Evolutionary conservation across 2,888 invertebrate species (phyloP).

Genomic region (Sphecodes monilicornis): DNA sequence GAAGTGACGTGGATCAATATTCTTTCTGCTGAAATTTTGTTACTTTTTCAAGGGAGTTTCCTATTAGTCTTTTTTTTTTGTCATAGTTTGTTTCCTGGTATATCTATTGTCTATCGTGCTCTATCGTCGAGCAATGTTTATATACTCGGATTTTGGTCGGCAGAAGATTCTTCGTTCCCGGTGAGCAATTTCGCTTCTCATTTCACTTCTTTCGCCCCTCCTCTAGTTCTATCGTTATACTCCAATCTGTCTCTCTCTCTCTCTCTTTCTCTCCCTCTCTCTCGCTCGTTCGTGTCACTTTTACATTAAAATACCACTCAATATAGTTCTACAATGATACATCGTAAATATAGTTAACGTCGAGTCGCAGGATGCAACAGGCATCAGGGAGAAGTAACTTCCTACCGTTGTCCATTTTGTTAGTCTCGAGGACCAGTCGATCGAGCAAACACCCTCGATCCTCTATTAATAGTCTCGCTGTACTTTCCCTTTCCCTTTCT

Average conservation of each 20-base stretch:
- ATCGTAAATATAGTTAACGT: constrained; percentile 41
- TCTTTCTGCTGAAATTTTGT: neutral
- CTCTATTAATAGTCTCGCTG: constrained; percentile 7
- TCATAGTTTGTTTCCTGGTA: neutral
- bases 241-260: constrained; percentile 30
- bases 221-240: constrained; percentile 20
- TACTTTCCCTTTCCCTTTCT: constrained; percentile 16
- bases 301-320: constrained; percentile 71
- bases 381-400: constrained; percentile 58
- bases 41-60: neutral
- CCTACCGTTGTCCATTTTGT: constrained; percentile 40
- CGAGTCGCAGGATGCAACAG: constrained; percentile 65
- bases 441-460: constrained; percentile 15
- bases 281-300: constrained; percentile 20
- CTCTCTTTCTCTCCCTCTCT: constrained; percentile 36
- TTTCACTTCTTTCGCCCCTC: constrained; percentile 53
- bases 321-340: constrained; percentile 68
- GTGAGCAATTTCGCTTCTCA: constrained; percentile 12
- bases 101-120: neutral
- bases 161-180: neutral
- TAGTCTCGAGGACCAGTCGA: constrained; percentile 19
- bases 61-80: neutral
- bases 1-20: constrained; percentile 31
- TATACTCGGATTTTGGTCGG: neutral
- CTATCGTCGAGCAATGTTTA: neutral